Evolutionary conservation across 2,888 invertebrate genomes (phyloP), one percentile per base, ranked within the genome.

Genomic region (Onthophagus sagittarius): DNA sequence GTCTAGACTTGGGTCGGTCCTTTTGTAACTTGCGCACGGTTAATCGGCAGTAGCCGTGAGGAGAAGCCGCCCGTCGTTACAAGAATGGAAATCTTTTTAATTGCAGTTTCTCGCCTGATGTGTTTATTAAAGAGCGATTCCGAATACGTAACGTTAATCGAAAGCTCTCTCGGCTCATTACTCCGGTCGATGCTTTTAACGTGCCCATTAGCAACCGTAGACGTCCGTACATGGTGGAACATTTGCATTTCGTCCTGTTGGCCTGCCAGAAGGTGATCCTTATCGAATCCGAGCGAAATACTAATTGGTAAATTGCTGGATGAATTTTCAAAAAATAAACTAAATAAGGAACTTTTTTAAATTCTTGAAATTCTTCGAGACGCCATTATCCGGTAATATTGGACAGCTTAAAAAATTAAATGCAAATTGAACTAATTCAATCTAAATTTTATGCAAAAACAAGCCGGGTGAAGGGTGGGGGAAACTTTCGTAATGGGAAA

Each of bases 391-490:
- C 23, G 2, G 23, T 1, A 23, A 23, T 23, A 23, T 23, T 23
- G 23, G 23, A 23, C 23, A 23, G 67, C n/a, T 32, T 65, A 64
- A 64, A 77, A 77, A 75, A 76, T 76, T 77, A 73, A 78, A 78
- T 78, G 78, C 72, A 77, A 77, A 77, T 77, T 73, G 75, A 73
- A 65, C 76, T 78, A 78, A 78, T 78, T 78, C 75, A 74, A 77
- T 77, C 77, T 78, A 78, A 78, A 78, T 77, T 23, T 23, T 77
- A 78, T 78, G 76, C 76, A 78, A 77, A 75, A 77, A 77, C 73
- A 63, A 64, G 3, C 9, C 67, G 31, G 31, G 67, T 5, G n/a
- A 15, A 23, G 3, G 23, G 64, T n/a, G 15, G 64, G 14, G 64
- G 14, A 9, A 14, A n/a, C 64, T 64, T 23, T 13, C 67, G 67